A percentile compares a stretch with the other conserved stretches of the same genome.
Conservation (phyloP, 1,140 invertebrate genomes). For the Drosophila teissieri region DNA sequence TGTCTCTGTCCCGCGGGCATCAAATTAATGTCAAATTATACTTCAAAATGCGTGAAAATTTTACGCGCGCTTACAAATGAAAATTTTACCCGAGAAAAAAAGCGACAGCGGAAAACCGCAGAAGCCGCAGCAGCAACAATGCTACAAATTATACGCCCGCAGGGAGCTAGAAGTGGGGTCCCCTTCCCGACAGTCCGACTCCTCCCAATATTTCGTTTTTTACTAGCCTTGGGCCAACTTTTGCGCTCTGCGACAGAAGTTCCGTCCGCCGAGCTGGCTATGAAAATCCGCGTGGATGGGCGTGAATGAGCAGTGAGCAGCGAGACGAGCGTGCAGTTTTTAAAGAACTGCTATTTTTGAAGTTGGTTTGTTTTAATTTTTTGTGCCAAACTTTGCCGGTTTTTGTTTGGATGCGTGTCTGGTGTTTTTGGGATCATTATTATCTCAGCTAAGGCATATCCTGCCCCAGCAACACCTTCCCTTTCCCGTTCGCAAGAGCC, state of each 20-base stretch:
- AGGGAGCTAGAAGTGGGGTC: slow-evolving; percentile 13
- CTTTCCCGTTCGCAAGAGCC: neutral
- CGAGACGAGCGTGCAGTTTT: slow-evolving; percentile 36
- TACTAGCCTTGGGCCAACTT: slow-evolving; percentile 52
- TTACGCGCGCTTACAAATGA: slow-evolving; percentile 68
- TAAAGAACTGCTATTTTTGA: slow-evolving; percentile 55
- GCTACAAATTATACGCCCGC: slow-evolving; percentile 58
- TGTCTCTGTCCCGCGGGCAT: slow-evolving; percentile 62
- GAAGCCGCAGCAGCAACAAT: slow-evolving; percentile 29
- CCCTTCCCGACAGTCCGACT: slow-evolving; percentile 21
- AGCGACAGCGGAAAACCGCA: slow-evolving; percentile 46
- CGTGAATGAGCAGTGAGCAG: neutral
- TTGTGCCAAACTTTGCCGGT: slow-evolving; percentile 4
- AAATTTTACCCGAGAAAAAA: slow-evolving; percentile 51
- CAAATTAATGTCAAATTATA: slow-evolving; percentile 79
- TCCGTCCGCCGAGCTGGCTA: slow-evolving; percentile 6
- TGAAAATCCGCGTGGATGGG: slow-evolving; percentile 21
- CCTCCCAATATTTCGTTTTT: slow-evolving; percentile 37
- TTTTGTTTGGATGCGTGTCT: slow-evolving; percentile 40
- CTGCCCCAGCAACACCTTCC: neutral
- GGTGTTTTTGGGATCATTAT: slow-evolving; percentile 59
- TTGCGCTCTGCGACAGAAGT: slow-evolving; percentile 34
- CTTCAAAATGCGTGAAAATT: slow-evolving; percentile 80
- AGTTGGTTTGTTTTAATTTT: slow-evolving; percentile 27
- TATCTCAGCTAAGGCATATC: slow-evolving; percentile 27